Evolutionary conservation across 2,888 invertebrate genomes (phyloP).

Genomic region (Xanthorhoe designata): DNA sequence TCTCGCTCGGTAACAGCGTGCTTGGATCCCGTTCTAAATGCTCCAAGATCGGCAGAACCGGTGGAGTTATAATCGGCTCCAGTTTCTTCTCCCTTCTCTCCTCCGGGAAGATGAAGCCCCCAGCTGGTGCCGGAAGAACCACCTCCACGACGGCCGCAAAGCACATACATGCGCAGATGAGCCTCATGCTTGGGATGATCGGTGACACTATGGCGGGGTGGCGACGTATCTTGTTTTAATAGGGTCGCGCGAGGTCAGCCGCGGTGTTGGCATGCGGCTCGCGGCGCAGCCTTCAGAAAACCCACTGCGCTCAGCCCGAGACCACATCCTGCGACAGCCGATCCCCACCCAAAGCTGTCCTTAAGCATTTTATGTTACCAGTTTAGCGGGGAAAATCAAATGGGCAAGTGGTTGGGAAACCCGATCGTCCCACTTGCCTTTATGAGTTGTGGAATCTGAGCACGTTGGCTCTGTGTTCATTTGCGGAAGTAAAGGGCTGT

Average conservation of each 20-base stretch:
- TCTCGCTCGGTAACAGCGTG: constrained; percentile 72
- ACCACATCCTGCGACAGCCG: constrained; percentile 72
- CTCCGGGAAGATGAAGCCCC: constrained; percentile 74
- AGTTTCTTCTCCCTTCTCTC: constrained; percentile 67
- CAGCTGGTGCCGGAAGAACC: constrained; percentile 65
- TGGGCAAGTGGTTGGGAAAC: constrained; percentile 69
- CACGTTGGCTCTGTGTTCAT: constrained; percentile 48
- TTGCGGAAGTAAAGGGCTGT: constrained; percentile 47
- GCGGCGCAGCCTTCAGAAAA: constrained; percentile 85
- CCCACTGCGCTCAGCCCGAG: constrained; percentile 77
- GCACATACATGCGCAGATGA: constrained; percentile 68
- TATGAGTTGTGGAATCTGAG: constrained; percentile 46
- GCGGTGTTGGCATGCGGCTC: constrained; percentile 83
- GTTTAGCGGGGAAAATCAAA: constrained; percentile 61
- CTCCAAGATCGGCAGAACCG: constrained; percentile 78
- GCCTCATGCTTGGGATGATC: constrained; percentile 71
- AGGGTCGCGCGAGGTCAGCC: constrained; percentile 78
- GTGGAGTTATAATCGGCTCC: constrained; percentile 79
- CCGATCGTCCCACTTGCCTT: constrained; percentile 58
- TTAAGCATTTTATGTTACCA: constrained; percentile 69
- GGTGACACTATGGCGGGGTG: constrained; percentile 70
- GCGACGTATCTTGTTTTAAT: constrained; percentile 80
- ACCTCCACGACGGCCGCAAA: constrained; percentile 54
- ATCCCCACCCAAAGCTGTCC: constrained; percentile 70
- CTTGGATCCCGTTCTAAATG: constrained; percentile 82